phyloP scores from a whole-genome alignment of 2,797 vertebrate species.

The Enteromius anoplus region DNA sequence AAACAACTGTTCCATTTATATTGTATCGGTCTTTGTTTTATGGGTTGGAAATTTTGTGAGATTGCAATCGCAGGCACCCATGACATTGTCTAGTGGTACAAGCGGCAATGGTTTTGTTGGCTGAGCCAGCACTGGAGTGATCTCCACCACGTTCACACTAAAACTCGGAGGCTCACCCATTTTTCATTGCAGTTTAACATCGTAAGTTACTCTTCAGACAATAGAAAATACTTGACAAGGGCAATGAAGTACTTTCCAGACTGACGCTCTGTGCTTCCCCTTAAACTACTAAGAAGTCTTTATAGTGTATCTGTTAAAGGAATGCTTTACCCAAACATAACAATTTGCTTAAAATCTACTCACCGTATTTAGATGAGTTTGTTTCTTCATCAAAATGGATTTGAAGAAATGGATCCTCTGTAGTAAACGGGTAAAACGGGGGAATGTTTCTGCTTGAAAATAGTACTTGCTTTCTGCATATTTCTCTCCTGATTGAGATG shows the following conservation, averaged over 20 bases:
- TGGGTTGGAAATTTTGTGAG: conserved; percentile 51
- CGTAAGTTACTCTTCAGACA: background rate
- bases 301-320: background rate
- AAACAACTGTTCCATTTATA: conserved; percentile 62
- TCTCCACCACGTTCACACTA: conserved; percentile 55
- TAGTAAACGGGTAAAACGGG: background rate
- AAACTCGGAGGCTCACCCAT: conserved; percentile 5
- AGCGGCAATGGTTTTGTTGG: conserved; percentile 48
- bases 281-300: background rate
- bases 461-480: background rate
- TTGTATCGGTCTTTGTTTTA: conserved; percentile 64
- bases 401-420: background rate
- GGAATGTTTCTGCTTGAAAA: background rate
- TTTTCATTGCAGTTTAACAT: background rate
- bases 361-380: background rate
- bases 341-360: background rate
- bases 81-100: conserved; percentile 55
- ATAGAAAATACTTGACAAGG: background rate
- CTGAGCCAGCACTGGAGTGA: conserved; percentile 46
- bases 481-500: background rate
- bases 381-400: background rate
- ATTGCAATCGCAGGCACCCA: conserved; percentile 59
- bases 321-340: background rate
- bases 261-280: background rate
- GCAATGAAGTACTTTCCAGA: conserved; percentile 1